Evolutionary conservation across 1,140 invertebrate species (phyloP).

Genomic region (Whitmania pigra): DNA sequence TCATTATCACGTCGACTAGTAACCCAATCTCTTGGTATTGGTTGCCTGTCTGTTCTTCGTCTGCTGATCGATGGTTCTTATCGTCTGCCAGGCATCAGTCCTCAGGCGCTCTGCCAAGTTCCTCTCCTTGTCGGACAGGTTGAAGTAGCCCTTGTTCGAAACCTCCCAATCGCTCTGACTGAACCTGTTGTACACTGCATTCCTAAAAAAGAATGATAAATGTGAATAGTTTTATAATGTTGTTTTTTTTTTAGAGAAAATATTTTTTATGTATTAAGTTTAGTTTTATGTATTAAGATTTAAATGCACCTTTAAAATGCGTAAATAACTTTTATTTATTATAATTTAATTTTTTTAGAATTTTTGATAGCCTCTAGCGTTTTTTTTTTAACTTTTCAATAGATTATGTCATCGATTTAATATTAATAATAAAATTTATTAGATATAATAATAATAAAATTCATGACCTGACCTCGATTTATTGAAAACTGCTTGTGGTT

Average conservation of each 20-base stretch:
- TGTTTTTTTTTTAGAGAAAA: too few species aligned
- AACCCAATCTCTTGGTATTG: conserved; percentile 40
- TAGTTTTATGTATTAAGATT: too few species aligned
- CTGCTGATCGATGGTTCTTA: conserved; percentile 40
- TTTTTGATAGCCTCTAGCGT: too few species aligned
- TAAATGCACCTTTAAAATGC: too few species aligned
- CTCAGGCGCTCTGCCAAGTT: conserved; percentile 60
- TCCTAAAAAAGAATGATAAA: too few species aligned
- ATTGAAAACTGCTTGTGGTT: conserved; percentile 9
- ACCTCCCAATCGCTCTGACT: conserved; percentile 79
- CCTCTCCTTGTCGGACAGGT: conserved; percentile 67
- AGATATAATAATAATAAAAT: not conserved
- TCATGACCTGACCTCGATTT: conserved; percentile 1
- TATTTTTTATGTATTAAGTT: too few species aligned
- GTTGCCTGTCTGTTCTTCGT: conserved; percentile 40
- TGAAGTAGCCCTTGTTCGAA: conserved; percentile 66
- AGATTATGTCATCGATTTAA: too few species aligned
- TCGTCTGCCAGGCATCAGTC: conserved; percentile 39
- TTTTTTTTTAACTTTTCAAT: too few species aligned
- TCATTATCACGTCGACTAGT: conserved; percentile 18
- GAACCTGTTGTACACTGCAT: conserved; percentile 48
- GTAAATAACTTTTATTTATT: too few species aligned
- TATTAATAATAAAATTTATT: too few species aligned
- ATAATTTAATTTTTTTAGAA: too few species aligned
- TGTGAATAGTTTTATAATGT: too few species aligned